Evolutionary conservation across 2,888 invertebrate genomes (phyloP), one percentile per base, ranked within the genome.

Genomic region (Ennomos erosarius): DNA sequence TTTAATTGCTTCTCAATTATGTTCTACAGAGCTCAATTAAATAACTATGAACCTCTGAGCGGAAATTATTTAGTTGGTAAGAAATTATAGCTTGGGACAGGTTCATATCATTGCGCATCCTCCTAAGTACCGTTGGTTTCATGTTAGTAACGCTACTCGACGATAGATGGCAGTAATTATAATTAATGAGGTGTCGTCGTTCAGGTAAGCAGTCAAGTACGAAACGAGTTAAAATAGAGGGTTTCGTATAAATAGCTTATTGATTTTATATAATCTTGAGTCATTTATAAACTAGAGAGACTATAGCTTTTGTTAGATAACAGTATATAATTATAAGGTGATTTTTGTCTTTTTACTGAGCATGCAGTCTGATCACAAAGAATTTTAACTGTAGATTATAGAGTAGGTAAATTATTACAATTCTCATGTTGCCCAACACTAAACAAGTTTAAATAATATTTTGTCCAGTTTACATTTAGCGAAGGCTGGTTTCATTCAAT

Each of bases 121-220:
- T 69, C 70, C 81, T 26, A 84, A 78, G 79, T 83, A 81, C 70
- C 48, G 65, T 63, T 58, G 38, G 34, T 1, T 44, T 40, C 26
- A 0, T 35, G 36, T 49, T 73, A 75, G 77, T 85, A 70, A 75
- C 55, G 68, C 79, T 77, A 73, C 71, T 80, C 43, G 54, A 61
- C 80, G 64, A 70, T 66, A 87, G 88, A 84, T 87, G 84, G 79
- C 82, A 64, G 61, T 72, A 73, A 57, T 50, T 64, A 47, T 53
- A 37, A 43, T 55, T 42, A 16, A 11, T 34, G 36, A 59, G 52
- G 9, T 12, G 44, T 51, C n/a, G 42, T 35, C 42, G 38, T 40
- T 39, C 26, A 26, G 26, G 26, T 26, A 42, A 16, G 43, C 51
- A 37, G 49, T 38, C 34, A 49, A 50, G 54, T 39, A 44, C 37